phyloP scores from a whole-genome alignment of 2,888 invertebrate species.

The Acanthosepion lycidas region DNA sequence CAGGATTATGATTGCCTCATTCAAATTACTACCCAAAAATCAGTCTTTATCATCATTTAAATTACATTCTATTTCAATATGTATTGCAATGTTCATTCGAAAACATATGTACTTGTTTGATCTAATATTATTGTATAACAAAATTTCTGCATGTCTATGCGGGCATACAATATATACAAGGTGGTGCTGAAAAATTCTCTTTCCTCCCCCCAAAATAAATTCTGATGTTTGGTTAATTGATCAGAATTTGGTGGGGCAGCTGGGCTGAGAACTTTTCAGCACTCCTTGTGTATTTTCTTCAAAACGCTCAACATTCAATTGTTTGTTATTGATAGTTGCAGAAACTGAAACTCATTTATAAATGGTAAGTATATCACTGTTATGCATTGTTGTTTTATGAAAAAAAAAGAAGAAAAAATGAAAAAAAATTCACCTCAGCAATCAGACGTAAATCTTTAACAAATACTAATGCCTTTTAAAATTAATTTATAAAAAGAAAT shows the following conservation, averaged over 20 bases:
- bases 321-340: slow-evolving; percentile 9
- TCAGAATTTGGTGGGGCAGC: no score
- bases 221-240: neutral
- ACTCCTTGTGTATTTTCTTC: neutral
- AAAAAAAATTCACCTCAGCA: neutral
- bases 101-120: neutral
- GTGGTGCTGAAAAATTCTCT: no score
- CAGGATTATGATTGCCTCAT: neutral
- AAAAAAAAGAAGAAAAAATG: neutral
- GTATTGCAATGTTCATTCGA: slow-evolving; percentile 18
- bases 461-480: neutral
- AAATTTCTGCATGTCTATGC: neutral
- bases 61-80: neutral
- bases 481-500: neutral
- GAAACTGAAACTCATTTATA: neutral
- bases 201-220: neutral
- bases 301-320: neutral
- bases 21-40: neutral
- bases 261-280: no score
- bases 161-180: neutral
- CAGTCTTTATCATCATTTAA: neutral
- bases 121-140: neutral
- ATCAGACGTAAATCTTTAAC: neutral
- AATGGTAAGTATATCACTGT: slow-evolving; percentile 22
- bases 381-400: neutral